Evolutionary conservation across 2,113 vertebrate genomes (phyloP), one percentile per base, ranked within the genome.

Genomic region (Prunella himalayana): DNA sequence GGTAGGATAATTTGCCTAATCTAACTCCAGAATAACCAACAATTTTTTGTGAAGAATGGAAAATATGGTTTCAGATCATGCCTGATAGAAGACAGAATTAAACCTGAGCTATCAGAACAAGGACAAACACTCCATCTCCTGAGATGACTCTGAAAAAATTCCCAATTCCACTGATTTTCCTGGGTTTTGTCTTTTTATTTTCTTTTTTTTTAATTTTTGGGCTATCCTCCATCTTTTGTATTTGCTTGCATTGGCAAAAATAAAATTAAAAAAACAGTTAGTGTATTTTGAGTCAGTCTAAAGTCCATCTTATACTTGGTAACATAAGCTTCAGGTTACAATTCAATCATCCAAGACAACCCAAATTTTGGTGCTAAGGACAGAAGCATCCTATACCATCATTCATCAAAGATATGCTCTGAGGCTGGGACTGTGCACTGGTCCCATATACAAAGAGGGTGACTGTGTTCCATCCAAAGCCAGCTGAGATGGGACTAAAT

Each of bases 361-460:
- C 3, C 16, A 35, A 76, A 45, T 24, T 50, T 70, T 76, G 33
- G 25, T 82, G 66, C 21, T 13, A 17, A 23, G 8, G 13, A 15
- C 24, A 66, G n/a, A 13, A 88, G 10, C 11, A 85, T 23, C 12
- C 35, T 47, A 18, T 8, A 53, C 5, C 13, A 60, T 13, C 25
- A 56, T 15, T 20, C 47, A 63, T 42, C 35, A 76, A 39, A 76
- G 33, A 31, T 16, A 11, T 11, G 6, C 51, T 75, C 27, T 72
- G 53, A 83, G 28, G 18, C 6, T 59, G 22, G 17, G 47, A 25
- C 51, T 19, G 30, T n/a, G 61, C 28, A 31, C 13, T 11, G 7
- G 30, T 66, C 20, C 33, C 59, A 66, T 59, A 11, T 24, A 5
- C 28, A 72, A 3, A 3, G 15, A 66, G 0, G 0, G 17, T 37